Percentiles rank a stretch among this genome's conserved stretches.
phyloP scores from a whole-genome alignment of 2,113 vertebrate genomes.

The Myrmophylax atrothorax region DNA sequence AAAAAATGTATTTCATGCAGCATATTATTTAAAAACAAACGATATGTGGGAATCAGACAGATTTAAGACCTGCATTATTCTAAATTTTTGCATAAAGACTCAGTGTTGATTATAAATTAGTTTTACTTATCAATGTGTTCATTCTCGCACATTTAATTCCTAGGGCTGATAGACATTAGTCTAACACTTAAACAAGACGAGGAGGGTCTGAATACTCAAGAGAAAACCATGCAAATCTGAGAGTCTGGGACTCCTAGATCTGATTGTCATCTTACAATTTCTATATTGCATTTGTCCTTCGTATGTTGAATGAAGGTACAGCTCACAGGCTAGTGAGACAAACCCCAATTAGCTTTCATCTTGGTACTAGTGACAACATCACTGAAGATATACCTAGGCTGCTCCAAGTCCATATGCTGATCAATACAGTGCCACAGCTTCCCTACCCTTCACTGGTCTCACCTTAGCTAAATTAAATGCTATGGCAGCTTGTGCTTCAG shows the following conservation, averaged over 20 bases:
- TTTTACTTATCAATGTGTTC: conserved; percentile 65
- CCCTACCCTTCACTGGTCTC: background rate
- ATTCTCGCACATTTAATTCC: conserved; percentile 62
- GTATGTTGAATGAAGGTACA: background rate
- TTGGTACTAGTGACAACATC: background rate
- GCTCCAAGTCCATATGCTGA: background rate
- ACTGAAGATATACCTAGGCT: background rate
- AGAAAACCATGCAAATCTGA: conserved; percentile 35
- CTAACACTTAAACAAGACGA: conserved; percentile 65
- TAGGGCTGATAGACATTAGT: conserved; percentile 63
- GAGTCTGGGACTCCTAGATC: conserved; percentile 13
- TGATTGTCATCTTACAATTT: background rate
- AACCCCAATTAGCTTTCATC: background rate
- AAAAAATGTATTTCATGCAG: conserved; percentile 37
- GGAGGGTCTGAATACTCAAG: conserved; percentile 36
- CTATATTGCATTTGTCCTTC: background rate
- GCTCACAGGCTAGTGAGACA: background rate
- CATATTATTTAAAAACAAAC: conserved; percentile 53
- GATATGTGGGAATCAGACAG: conserved; percentile 52
- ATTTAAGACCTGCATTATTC: conserved; percentile 65
- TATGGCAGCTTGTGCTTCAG: background rate
- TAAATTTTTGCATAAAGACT: conserved; percentile 56
- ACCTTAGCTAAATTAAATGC: background rate
- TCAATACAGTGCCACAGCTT: no score
- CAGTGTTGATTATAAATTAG: conserved; percentile 64